A percentile compares a stretch with the other conserved stretches of the same genome.
These are phyloP conservation scores for Pandemis heparana DNA, from an alignment of 2,888 invertebrate genomes.

Conservation along the genomic window DNA sequence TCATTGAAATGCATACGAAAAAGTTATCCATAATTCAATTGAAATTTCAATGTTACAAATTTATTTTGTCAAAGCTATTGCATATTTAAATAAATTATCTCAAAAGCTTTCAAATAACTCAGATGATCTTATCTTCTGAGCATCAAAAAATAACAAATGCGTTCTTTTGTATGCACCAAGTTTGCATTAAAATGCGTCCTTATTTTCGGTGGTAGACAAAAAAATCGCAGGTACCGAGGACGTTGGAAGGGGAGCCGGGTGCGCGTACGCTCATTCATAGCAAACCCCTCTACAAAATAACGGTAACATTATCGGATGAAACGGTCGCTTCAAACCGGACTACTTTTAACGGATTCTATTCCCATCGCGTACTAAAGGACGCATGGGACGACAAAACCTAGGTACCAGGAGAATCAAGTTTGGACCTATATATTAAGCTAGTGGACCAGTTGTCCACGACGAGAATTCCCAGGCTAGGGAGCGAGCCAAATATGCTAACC, in stretches of 20 bases:
- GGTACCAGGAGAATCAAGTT: conserved; percentile 44
- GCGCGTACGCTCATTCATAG: conserved; percentile 61
- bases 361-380: conserved; percentile 13
- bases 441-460: conserved; percentile 36
- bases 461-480: conserved; percentile 36
- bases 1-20: conserved; percentile 2
- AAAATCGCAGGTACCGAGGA: conserved; percentile 53
- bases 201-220: conserved; percentile 38
- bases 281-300: conserved; percentile 65
- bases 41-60: neutral
- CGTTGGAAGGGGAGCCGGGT: conserved; percentile 55
- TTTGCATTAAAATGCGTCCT: conserved; percentile 48
- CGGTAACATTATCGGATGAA: conserved; percentile 60
- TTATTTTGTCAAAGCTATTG: neutral
- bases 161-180: conserved; percentile 48
- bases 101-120: conserved; percentile 14
- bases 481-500: conserved; percentile 20
- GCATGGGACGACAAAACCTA: conserved; percentile 26
- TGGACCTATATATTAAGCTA: conserved; percentile 51
- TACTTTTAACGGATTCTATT: conserved; percentile 64
- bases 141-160: conserved; percentile 34
- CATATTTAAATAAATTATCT: conserved; percentile 29
- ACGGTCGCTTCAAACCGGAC: conserved; percentile 62
- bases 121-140: conserved; percentile 31
- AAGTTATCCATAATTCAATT: conserved; percentile 10